Evolutionary conservation across 2,797 vertebrate genomes (phyloP).

Genomic region (Pygocentrus nattereri): DNA sequence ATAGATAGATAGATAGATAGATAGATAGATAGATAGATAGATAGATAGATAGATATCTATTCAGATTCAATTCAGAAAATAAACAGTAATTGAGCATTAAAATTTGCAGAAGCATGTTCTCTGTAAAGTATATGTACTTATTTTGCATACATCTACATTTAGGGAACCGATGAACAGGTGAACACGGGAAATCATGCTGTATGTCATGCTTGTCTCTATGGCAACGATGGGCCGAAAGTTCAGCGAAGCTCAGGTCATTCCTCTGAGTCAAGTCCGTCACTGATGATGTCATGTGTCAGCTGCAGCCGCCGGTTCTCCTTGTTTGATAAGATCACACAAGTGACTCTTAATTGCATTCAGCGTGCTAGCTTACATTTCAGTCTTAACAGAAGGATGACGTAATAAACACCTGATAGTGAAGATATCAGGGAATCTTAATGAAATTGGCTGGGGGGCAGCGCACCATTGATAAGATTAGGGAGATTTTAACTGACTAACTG

Average conservation of each 20-base stretch:
- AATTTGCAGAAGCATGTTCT: no score
- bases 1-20: no score
- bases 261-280: background rate
- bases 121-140: no score
- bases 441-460: background rate
- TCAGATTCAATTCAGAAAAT: no score
- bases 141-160: no score
- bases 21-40: no score
- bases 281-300: conserved; percentile 15
- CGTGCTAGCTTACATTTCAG: conserved; percentile 17
- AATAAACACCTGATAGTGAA: conserved; percentile 20
- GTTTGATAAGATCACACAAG: conserved; percentile 35
- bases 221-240: conserved; percentile 17
- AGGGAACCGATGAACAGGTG: background rate
- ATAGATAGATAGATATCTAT: no score
- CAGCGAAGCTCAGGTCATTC: conserved; percentile 19
- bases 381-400: background rate
- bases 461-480: background rate
- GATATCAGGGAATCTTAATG: background rate
- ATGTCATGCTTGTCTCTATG: conserved; percentile 22
- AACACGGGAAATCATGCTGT: conserved; percentile 15
- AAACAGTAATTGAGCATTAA: no score
- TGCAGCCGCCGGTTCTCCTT: background rate
- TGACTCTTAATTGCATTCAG: conserved; percentile 37
- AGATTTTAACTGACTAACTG: conserved; percentile 14